phyloP scores from a whole-genome alignment of 53 echinoderm and acorn worm species.

The Temnopleurus reevesii region DNA sequence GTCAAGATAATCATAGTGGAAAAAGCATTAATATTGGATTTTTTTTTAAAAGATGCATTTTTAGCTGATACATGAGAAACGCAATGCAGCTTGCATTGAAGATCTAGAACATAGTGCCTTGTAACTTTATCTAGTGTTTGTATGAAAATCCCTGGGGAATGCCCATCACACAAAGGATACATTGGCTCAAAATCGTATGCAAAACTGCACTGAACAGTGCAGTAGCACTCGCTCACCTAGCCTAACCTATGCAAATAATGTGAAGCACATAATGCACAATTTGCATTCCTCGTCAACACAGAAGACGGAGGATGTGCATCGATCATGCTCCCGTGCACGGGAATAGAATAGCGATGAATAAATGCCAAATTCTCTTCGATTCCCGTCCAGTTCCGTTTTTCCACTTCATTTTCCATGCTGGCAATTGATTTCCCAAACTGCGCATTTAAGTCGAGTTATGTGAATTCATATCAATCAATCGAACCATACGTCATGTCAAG shows the following conservation, averaged over 20 bases:
- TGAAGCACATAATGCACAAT: slow-evolving; percentile 35
- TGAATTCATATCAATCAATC: not conserved
- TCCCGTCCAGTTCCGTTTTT: no score
- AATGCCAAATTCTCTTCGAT: not conserved
- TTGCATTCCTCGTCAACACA: not conserved
- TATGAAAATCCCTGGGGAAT: not conserved
- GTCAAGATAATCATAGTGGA: no score
- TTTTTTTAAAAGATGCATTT: no score
- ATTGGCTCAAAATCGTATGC: not conserved
- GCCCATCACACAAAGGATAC: not conserved
- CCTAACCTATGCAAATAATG: slow-evolving; percentile 17
- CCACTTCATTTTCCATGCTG: not conserved
- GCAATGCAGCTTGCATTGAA: not conserved
- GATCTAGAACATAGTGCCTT: not conserved
- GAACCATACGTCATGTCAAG: no score
- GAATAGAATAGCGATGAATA: not conserved
- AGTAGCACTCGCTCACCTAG: slow-evolving; percentile 12
- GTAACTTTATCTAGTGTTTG: not conserved
- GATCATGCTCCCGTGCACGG: not conserved
- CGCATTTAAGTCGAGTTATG: not conserved
- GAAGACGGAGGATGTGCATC: not conserved
- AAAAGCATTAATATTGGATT: no score
- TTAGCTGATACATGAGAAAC: no score
- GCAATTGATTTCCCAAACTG: not conserved
- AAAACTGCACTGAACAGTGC: not conserved